A percentile compares a stretch with the other conserved stretches of the same genome.
phyloP scores from a whole-genome alignment of 2,113 vertebrate species.

The Argyrosomus japonicus region DNA sequence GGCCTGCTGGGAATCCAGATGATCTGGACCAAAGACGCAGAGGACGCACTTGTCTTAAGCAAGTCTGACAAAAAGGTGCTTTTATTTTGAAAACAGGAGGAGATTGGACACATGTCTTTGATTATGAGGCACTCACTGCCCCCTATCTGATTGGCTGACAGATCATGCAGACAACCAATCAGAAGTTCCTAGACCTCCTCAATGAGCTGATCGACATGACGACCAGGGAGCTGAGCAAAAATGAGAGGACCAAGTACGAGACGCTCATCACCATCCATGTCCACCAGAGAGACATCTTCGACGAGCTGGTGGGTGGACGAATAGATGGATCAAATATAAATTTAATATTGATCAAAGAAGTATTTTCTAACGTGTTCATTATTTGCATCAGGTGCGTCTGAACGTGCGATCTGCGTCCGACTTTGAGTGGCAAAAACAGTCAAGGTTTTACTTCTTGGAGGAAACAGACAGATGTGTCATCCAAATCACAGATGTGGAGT shows the following conservation, averaged over 20 bases:
- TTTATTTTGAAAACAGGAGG: slow-evolving; percentile 6
- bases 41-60: slow-evolving; percentile 87
- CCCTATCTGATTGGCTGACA: slow-evolving; percentile 25
- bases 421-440: slow-evolving; percentile 96
- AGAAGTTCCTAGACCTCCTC: slow-evolving; percentile 90
- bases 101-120: neutral
- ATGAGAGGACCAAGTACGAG: slow-evolving; percentile 92
- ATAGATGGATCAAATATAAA: too few species aligned
- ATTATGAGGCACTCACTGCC: neutral
- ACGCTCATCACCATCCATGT: slow-evolving; percentile 94
- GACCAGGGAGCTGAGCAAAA: slow-evolving; percentile 87
- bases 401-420: slow-evolving; percentile 86
- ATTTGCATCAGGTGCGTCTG: slow-evolving; percentile 85
- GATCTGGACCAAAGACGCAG: slow-evolving; percentile 92
- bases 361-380: too few species aligned
- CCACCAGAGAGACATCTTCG: slow-evolving; percentile 94
- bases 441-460: slow-evolving; percentile 91
- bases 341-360: accelerated
- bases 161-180: slow-evolving; percentile 89
- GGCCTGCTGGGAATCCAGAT: slow-evolving; percentile 94
- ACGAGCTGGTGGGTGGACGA: slow-evolving; percentile 87
- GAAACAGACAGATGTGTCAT: slow-evolving; percentile 87
- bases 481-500: slow-evolving; percentile 93
- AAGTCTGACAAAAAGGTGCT: slow-evolving; percentile 87
- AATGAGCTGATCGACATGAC: slow-evolving; percentile 91